These are phyloP conservation scores for Stenurella melanura DNA, from an alignment of 2,888 invertebrate species.

Conservation along the genomic window DNA sequence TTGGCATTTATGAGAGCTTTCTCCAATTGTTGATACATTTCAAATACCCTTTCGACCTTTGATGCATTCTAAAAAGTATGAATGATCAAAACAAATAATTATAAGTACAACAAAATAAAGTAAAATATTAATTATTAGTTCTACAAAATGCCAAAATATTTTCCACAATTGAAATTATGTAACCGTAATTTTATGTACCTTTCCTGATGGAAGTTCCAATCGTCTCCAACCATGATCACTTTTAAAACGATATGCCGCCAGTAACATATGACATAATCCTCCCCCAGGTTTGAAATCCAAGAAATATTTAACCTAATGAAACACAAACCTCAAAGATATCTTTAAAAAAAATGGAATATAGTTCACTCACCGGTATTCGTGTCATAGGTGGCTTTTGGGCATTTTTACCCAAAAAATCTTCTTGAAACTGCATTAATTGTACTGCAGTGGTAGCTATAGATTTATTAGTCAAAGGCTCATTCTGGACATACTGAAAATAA, in stretches of 20 bases:
- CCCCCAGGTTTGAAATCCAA: conserved; percentile 97
- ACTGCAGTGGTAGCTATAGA: conserved; percentile 88
- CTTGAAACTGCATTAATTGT: conserved; percentile 96
- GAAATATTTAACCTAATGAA: conserved; percentile 91
- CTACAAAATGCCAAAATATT: background rate
- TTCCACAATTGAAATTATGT: conserved; percentile 1
- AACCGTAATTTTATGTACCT: conserved; percentile 74
- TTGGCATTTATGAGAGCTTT: conserved; percentile 89
- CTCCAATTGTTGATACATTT: conserved; percentile 94
- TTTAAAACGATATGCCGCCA: conserved; percentile 96
- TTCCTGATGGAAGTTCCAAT: conserved; percentile 93
- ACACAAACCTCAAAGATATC: conserved; percentile 54
- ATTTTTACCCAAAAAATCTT: conserved; percentile 96
- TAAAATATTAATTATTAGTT: background rate
- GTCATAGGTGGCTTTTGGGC: conserved; percentile 91
- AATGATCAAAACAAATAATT: too few relatives aligned
- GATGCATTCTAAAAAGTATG: conserved; percentile 59
- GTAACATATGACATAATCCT: conserved; percentile 93
- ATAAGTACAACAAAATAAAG: background rate
- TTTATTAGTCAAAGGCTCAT: conserved; percentile 96
- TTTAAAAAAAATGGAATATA: background rate
- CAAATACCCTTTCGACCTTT: conserved; percentile 89
- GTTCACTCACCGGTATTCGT: conserved; percentile 83
- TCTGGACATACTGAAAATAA: conserved; percentile 87
- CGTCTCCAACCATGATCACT: conserved; percentile 96